Conservation (phyloP, 2,113 vertebrate species). For the Nansenia antarctica region DNA sequence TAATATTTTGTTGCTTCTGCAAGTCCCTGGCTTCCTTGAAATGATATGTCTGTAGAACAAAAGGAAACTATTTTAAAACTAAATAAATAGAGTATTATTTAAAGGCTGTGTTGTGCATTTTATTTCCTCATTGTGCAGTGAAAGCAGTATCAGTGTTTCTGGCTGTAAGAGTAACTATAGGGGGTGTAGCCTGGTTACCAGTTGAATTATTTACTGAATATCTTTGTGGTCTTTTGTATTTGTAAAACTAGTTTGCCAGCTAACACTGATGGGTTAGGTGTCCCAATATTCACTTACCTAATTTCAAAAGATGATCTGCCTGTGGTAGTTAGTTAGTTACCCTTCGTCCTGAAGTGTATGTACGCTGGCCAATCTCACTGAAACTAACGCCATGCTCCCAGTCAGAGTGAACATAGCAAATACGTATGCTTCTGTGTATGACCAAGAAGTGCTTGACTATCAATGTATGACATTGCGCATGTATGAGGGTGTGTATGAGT, state of each 20-base stretch:
- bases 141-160: too few relatives aligned
- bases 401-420: too few relatives aligned
- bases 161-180: too few relatives aligned
- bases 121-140: conserved; percentile 24
- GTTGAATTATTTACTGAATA: too few relatives aligned
- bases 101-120: conserved; percentile 71
- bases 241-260: too few relatives aligned
- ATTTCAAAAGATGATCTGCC: neutral
- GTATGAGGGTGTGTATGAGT: neutral
- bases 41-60: conserved; percentile 92
- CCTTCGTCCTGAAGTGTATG: neutral
- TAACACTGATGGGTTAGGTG: neutral
- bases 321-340: neutral
- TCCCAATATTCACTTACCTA: neutral
- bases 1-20: conserved; percentile 82
- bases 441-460: neutral
- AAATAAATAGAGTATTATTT: conserved; percentile 98
- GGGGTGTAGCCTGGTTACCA: too few relatives aligned
- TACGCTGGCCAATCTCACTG: neutral
- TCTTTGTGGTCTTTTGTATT: too few relatives aligned
- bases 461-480: neutral
- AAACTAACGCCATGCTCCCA: too few relatives aligned
- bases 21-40: conserved; percentile 90
- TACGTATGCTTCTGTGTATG: neutral
- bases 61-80: conserved; percentile 95